Base-by-base conservation (phyloP, 1,140 invertebrate genomes). In the Fopius arisanus region DNA sequence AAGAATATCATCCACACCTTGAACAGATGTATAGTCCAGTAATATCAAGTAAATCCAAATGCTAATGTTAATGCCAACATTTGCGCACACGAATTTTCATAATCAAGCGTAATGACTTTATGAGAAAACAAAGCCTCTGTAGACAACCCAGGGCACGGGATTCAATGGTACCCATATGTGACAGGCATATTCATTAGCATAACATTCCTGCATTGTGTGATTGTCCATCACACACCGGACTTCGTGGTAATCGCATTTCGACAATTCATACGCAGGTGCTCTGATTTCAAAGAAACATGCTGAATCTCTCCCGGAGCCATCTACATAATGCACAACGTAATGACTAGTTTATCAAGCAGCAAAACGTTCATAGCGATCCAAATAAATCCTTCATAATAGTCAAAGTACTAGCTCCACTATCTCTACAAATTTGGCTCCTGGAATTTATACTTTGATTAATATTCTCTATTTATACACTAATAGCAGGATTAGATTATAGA, bases 101-200 rank as follows among this genome's bases (percentile, higher is more conserved):
- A 59, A 59, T 59, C 23, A 59, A 28, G 54, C 54, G 54, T 59
- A 59, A 59, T 59, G 54, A 59, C 54, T 59, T 59, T 26, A 59
- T 28, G 54, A 59, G 54, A 59, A 59, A 59, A 59, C 54, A 59
- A 59, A 59, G 54, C 19, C 21, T 23, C 54, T 26, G 54, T 7
- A 12, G 19, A 23, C 3, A 59, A 19, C 54, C 23, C 3, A 3
- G 5, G 43, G 54, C 54, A 59, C 54, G 12, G 6, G 54, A 23
- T 12, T 59, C 54, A 59, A 59, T 59, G 54, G 9, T 26, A 59
- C 54, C 9, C 54, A 59, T n/a, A 59, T 59, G 54, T 59, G 54
- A 59, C 54, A 59, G 54, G 54, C 54, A 59, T 59, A 59, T 59
- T 59, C 54, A 59, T 59, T 59, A 59, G 54, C 54, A 59, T 59